These are phyloP conservation scores for Liodrosophila aerea DNA, from an alignment of 2,888 invertebrate species.

Conservation along the genomic window DNA sequence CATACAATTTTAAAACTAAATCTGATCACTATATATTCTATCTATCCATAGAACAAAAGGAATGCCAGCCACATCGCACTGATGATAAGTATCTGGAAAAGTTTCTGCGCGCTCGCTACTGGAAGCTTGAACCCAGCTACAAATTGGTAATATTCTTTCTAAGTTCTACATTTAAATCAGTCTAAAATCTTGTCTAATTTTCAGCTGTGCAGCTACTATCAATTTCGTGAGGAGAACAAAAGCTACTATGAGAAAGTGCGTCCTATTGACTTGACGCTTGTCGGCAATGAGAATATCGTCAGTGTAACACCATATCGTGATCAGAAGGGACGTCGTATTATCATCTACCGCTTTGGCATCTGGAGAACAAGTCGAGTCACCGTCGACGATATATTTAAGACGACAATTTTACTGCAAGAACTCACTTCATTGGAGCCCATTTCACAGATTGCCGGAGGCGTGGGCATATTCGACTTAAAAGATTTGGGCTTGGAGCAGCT, in stretches of 20 bases:
- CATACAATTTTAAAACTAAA: not conserved
- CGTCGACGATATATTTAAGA: conserved; percentile 88
- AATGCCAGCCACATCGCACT: conserved; percentile 88
- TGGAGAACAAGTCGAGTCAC: conserved; percentile 88
- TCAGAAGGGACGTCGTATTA: conserved; percentile 87
- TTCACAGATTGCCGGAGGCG: conserved; percentile 90
- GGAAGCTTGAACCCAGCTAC: conserved; percentile 88
- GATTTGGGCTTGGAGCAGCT: conserved; percentile 88
- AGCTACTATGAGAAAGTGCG: conserved; percentile 87
- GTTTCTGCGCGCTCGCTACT: conserved; percentile 89
- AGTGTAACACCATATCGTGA: conserved; percentile 90
- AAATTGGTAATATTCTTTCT: conserved; percentile 85
- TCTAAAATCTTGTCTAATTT: no score
- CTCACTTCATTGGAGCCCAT: conserved; percentile 89
- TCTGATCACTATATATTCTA: conserved; percentile 75
- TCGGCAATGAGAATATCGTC: conserved; percentile 88
- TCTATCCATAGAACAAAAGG: conserved; percentile 87
- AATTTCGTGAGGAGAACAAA: conserved; percentile 89
- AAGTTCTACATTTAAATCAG: no score
- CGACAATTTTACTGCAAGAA: conserved; percentile 88
- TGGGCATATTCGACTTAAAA: conserved; percentile 89
- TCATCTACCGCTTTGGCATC: conserved; percentile 88
- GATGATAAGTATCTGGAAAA: conserved; percentile 89
- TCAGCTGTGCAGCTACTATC: conserved; percentile 87
- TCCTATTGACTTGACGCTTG: conserved; percentile 85